Evolutionary conservation across 1,140 invertebrate genomes (phyloP).

Genomic region (Drosophila kohkoa): DNA sequence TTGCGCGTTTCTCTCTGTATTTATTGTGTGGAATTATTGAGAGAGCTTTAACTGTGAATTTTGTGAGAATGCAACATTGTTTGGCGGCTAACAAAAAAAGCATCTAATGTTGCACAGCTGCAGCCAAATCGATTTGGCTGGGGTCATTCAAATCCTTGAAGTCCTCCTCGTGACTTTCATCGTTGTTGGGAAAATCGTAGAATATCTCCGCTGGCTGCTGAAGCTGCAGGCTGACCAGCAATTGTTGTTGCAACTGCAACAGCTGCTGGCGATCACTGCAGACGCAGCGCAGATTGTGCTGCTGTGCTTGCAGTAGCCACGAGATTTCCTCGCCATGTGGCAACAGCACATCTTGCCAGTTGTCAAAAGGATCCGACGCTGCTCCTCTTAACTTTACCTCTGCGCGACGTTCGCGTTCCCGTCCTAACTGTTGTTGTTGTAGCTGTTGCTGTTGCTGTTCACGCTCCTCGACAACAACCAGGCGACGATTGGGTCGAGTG

Average conservation of each 20-base stretch:
- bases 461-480: neutral
- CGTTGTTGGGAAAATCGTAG: too few relatives aligned
- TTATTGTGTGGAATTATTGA: too few relatives aligned
- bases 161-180: too few relatives aligned
- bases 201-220: neutral
- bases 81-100: too few relatives aligned
- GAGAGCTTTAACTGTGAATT: too few relatives aligned
- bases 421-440: neutral
- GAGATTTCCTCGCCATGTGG: constrained; percentile 8
- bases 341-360: constrained; percentile 18
- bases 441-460: neutral
- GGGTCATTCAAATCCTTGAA: too few relatives aligned
- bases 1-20: too few relatives aligned
- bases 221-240: neutral
- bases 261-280: constrained; percentile 7
- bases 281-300: neutral
- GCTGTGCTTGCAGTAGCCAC: neutral
- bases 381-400: too few relatives aligned
- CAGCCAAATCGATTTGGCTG: too few relatives aligned
- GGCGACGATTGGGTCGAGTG: neutral
- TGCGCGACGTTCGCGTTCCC: neutral
- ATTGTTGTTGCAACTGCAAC: neutral
- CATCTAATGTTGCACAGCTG: too few relatives aligned
- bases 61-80: too few relatives aligned
- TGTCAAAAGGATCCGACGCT: neutral